Evolutionary conservation across 30 jellyfish, hydroid and myxozoan species (phyloP).

Genomic region (Cassiopea xamachana): DNA sequence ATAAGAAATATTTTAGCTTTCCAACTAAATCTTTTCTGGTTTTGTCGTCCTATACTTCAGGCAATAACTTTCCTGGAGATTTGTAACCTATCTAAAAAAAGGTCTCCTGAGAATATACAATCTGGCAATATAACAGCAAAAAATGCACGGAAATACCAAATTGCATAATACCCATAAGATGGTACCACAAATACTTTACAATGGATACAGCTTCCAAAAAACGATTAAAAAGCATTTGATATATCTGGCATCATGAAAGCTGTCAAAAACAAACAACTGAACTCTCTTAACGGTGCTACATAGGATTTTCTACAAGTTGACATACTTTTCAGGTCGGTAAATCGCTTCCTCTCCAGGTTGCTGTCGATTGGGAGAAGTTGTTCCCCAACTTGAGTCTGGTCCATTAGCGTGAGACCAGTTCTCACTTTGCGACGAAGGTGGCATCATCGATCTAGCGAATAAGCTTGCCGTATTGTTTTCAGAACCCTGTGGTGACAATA

Average conservation of each 20-base stretch:
- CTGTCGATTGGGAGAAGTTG: constrained; percentile 40
- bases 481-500: constrained; percentile 28
- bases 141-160: too few species aligned
- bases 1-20: too few species aligned
- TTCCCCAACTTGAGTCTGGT: constrained; percentile 70
- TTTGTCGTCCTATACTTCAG: too few species aligned
- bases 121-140: too few species aligned
- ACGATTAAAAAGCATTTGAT: neutral
- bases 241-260: too few species aligned
- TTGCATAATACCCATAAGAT: too few species aligned
- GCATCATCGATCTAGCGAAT: constrained; percentile 58
- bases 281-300: neutral
- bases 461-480: constrained; percentile 72
- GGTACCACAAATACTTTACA: too few species aligned
- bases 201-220: too few species aligned
- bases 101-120: too few species aligned
- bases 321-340: constrained; percentile 81
- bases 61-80: too few species aligned
- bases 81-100: too few species aligned
- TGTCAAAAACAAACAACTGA: neutral
- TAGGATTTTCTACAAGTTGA: neutral
- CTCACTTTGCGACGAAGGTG: constrained; percentile 59
- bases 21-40: too few species aligned
- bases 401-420: constrained; percentile 75
- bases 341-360: constrained; percentile 50